Evolutionary conservation across 2,888 invertebrate genomes (phyloP).

Genomic region (Papilio elwesi): DNA sequence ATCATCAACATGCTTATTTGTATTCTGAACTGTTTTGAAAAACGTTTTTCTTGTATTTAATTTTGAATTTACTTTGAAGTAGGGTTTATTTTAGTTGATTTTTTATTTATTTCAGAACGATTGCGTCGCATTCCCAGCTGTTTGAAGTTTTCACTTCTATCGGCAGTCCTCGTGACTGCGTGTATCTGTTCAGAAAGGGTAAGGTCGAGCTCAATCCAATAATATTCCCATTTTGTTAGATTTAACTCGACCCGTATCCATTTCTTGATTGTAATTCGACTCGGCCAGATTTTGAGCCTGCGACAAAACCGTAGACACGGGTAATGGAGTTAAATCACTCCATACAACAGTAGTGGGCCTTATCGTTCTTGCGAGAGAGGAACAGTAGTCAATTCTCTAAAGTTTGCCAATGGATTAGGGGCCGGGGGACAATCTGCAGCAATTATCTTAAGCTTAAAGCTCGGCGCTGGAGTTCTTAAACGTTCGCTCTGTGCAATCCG

Average conservation of each 20-base stretch:
- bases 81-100: too few species aligned
- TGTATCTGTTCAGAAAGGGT: too few species aligned
- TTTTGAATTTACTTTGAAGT: too few species aligned
- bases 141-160: too few species aligned
- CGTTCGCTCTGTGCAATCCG: slow-evolving; percentile 39
- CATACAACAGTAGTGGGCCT: slow-evolving; percentile 71
- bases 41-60: too few species aligned
- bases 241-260: background rate
- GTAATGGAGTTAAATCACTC: slow-evolving; percentile 77
- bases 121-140: too few species aligned
- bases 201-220: too few species aligned
- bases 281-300: background rate
- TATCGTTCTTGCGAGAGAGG: slow-evolving; percentile 67
- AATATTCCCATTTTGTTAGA: too few species aligned
- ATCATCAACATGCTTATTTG: too few species aligned
- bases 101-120: too few species aligned
- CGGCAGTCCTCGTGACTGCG: too few species aligned
- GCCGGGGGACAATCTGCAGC: slow-evolving; percentile 69
- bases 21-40: too few species aligned
- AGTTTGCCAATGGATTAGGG: slow-evolving; percentile 65
- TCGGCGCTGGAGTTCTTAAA: slow-evolving; percentile 52
- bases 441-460: slow-evolving; percentile 76
- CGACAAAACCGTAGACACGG: slow-evolving; percentile 46
- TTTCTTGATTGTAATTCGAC: slow-evolving; percentile 1
- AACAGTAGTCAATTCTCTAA: slow-evolving; percentile 78